Evolutionary conservation across 37 sponge, comb jelly and placozoan genomes (phyloP).

Genomic region (Cliona cf. orientalis): DNA sequence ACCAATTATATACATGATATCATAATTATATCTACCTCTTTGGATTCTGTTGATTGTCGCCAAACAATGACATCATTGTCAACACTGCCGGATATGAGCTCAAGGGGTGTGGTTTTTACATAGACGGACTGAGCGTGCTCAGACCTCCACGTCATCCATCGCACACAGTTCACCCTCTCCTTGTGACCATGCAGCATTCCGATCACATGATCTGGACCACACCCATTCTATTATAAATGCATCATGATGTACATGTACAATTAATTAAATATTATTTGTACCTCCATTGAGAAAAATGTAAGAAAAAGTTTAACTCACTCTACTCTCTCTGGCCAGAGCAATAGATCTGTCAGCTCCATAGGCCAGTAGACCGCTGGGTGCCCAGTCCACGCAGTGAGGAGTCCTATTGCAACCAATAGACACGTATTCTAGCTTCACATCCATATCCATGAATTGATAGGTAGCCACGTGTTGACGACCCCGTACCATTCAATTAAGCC

Average conservation of each 20-base stretch:
- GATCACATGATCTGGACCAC: conserved; percentile 9
- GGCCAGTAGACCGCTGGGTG: conserved; percentile 19
- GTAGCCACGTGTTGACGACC: too few relatives aligned
- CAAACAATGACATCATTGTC: conserved; percentile 72
- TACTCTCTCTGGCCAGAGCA: conserved; percentile 26
- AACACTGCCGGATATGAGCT: conserved; percentile 69
- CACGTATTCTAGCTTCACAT: conserved; percentile 40
- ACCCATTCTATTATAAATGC: background rate
- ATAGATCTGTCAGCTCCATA: conserved; percentile 67
- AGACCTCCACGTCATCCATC: conserved; percentile 35
- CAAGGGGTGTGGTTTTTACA: background rate
- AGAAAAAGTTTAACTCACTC: background rate
- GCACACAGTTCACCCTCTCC: conserved; percentile 79
- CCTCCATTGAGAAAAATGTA: background rate
- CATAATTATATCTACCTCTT: too few relatives aligned
- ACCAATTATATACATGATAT: too few relatives aligned
- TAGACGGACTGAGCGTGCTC: background rate
- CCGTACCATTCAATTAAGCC: too few relatives aligned
- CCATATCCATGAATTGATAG: too few relatives aligned
- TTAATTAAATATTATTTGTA: background rate
- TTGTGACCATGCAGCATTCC: conserved; percentile 72
- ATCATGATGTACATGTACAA: background rate
- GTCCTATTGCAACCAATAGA: conserved; percentile 77
- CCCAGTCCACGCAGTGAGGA: conserved; percentile 71
- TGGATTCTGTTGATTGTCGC: conserved; percentile 6